Percentiles rank a stretch among this genome's conserved stretches.
Conservation (phyloP, 1,140 invertebrate genomes). For the Euura lappo region DNA sequence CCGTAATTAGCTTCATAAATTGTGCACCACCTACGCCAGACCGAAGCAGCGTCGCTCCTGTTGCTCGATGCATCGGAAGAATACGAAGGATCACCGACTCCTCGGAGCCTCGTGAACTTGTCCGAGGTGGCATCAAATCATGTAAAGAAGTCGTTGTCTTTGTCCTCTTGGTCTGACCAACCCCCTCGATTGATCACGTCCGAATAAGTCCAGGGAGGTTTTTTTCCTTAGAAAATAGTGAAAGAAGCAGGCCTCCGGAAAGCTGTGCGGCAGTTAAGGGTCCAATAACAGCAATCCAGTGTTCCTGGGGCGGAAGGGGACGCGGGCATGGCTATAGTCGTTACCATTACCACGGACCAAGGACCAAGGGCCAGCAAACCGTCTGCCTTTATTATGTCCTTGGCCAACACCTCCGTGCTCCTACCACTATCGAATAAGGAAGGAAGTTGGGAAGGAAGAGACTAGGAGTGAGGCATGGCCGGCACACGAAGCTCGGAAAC, state of each 20-base stretch:
- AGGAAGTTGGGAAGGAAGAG: neutral
- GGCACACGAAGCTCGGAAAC: neutral
- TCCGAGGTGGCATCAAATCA: too few relatives aligned
- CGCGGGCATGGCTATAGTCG: neutral
- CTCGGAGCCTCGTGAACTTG: too few relatives aligned
- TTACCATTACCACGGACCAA: conserved; percentile 2
- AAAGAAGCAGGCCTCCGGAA: neutral
- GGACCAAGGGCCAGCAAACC: conserved; percentile 2
- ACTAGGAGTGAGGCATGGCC: neutral
- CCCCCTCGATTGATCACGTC: neutral
- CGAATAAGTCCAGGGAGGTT: neutral
- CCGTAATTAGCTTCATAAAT: neutral
- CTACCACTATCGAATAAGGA: neutral
- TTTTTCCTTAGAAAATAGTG: neutral
- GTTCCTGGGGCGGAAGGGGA: neutral
- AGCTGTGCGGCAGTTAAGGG: conserved; percentile 1
- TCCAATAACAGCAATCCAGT: conserved; percentile 7
- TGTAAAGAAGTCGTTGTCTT: too few relatives aligned
- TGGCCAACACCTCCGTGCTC: neutral
- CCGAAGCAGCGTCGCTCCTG: neutral
- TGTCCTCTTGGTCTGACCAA: too few relatives aligned
- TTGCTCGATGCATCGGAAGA: neutral
- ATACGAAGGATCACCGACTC: too few relatives aligned
- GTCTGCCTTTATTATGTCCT: conserved; percentile 3
- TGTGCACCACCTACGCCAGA: neutral